Conservation (phyloP, 2,797 vertebrate genomes). For the Pteropus rufus region DNA sequence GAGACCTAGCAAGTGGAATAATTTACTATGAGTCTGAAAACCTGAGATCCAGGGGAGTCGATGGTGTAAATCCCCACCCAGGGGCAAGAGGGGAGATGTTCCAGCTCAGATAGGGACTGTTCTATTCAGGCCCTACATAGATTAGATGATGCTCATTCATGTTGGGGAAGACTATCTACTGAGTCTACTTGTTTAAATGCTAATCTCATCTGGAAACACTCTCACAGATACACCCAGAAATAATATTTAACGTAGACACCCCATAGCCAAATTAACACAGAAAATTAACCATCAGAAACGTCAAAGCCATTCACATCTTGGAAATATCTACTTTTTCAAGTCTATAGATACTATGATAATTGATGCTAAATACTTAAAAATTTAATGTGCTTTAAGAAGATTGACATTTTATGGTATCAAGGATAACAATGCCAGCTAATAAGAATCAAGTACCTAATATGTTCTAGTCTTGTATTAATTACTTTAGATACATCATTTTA, state of each 20-base stretch:
- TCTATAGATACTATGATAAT: background rate
- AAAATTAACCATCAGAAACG: background rate
- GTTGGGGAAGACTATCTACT: background rate
- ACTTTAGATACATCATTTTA: background rate
- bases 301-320: background rate
- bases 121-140: background rate
- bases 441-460: background rate
- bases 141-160: background rate
- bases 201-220: background rate
- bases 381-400: background rate
- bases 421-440: background rate
- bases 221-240: background rate
- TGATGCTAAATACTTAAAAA: background rate
- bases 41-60: background rate
- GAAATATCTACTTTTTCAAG: background rate
- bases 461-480: background rate
- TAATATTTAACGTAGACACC: background rate
- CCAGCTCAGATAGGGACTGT: background rate
- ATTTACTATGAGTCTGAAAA: background rate
- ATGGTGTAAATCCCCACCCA: background rate
- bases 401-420: background rate
- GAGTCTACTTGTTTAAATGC: background rate
- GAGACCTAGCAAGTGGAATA: background rate
- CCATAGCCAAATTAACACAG: background rate
- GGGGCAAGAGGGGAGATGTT: background rate